phyloP scores from a whole-genome alignment of 1,140 invertebrate species.

The Zaprionus nigranus region DNA sequence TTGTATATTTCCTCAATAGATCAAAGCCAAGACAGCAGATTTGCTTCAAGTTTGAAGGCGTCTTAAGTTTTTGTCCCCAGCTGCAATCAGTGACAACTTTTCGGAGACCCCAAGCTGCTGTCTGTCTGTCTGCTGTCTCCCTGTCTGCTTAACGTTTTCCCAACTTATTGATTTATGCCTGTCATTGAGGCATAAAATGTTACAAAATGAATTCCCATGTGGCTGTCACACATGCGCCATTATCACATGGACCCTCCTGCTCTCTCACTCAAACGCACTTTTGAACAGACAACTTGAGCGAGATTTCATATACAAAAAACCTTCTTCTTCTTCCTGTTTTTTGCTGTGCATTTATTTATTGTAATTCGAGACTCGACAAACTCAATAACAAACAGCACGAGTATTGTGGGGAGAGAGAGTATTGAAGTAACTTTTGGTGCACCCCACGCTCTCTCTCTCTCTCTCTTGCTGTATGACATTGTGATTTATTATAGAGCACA shows the following conservation, averaged over 20 bases:
- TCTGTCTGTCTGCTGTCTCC: neutral
- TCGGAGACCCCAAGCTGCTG: slow-evolving; percentile 4
- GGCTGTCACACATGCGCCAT: slow-evolving; percentile 73
- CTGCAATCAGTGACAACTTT: slow-evolving; percentile 41
- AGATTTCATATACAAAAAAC: slow-evolving; percentile 56
- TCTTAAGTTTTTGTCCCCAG: slow-evolving; percentile 16
- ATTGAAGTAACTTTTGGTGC: slow-evolving; percentile 55
- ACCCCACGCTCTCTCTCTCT: slow-evolving; percentile 23
- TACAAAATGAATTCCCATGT: slow-evolving; percentile 64
- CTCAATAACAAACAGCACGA: slow-evolving; percentile 12
- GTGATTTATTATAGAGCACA: slow-evolving; percentile 75
- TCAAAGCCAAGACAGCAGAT: neutral
- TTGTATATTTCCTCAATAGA: neutral
- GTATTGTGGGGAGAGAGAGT: slow-evolving; percentile 23
- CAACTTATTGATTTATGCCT: slow-evolving; percentile 75
- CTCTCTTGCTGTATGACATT: slow-evolving; percentile 58
- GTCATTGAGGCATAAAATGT: slow-evolving; percentile 45
- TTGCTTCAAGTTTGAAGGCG: neutral
- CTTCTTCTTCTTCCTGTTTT: slow-evolving; percentile 7
- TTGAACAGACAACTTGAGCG: slow-evolving; percentile 58
- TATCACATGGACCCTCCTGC: slow-evolving; percentile 48
- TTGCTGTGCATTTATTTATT: slow-evolving; percentile 19
- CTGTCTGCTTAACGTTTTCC: slow-evolving; percentile 21
- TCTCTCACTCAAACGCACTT: slow-evolving; percentile 15
- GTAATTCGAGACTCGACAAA: slow-evolving; percentile 61